phyloP scores from a whole-genome alignment of 2,797 vertebrate species.

The Hemitrygon akajei region DNA sequence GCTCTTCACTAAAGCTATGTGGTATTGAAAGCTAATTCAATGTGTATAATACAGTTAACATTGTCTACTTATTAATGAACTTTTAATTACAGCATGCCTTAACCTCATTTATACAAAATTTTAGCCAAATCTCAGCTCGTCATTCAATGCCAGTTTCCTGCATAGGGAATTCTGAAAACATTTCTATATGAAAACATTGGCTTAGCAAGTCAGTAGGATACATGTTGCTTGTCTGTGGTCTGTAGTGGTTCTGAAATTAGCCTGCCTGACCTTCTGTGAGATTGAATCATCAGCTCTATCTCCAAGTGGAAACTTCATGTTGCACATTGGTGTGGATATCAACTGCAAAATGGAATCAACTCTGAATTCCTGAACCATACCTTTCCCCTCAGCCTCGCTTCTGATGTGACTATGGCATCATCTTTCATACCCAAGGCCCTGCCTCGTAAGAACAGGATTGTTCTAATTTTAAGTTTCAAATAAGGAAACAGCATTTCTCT shows the following conservation, averaged over 20 bases:
- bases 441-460: neutral
- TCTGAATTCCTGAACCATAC: neutral
- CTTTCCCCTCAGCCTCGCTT: neutral
- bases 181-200: neutral
- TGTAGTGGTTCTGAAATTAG: neutral
- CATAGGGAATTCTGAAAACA: neutral
- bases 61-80: slow-evolving; percentile 22
- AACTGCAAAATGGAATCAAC: neutral
- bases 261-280: neutral
- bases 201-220: neutral
- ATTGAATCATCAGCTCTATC: neutral
- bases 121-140: neutral
- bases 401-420: neutral
- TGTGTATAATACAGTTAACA: neutral
- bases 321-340: neutral
- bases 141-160: neutral
- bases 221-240: no score
- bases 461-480: neutral
- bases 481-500: neutral
- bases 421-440: neutral
- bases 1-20: slow-evolving; percentile 12
- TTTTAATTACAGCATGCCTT: neutral
- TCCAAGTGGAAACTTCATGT: neutral
- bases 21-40: neutral
- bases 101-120: neutral